phyloP scores from a whole-genome alignment of 2,888 invertebrate species.

The Camponotus fellah region DNA sequence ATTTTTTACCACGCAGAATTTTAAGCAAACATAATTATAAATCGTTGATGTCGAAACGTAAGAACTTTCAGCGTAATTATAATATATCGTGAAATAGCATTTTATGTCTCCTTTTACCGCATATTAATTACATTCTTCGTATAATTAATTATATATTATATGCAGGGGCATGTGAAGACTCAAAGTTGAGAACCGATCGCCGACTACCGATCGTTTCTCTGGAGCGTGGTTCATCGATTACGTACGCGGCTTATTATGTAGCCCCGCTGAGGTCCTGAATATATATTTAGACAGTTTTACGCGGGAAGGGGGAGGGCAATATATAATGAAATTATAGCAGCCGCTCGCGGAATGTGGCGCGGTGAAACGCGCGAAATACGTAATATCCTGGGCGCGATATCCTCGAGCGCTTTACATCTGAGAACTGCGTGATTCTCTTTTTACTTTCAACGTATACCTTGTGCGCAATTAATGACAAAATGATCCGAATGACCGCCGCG shows the following conservation, averaged over 20 bases:
- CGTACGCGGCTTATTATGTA: slow-evolving; percentile 68
- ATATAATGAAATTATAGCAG: slow-evolving; percentile 71
- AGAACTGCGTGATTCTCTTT: slow-evolving; percentile 3
- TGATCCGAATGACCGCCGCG: slow-evolving; percentile 58
- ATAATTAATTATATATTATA: slow-evolving; percentile 23
- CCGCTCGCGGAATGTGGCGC: slow-evolving; percentile 13
- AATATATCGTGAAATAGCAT: slow-evolving; percentile 5
- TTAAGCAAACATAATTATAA: neutral
- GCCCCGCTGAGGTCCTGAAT: slow-evolving; percentile 54
- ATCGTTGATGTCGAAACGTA: neutral
- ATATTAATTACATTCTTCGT: slow-evolving; percentile 7
- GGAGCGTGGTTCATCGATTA: slow-evolving; percentile 66
- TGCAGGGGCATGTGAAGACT: neutral
- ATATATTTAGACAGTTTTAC: slow-evolving; percentile 72
- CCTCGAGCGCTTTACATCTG: slow-evolving; percentile 11
- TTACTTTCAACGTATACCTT: neutral
- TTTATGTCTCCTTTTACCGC: slow-evolving; percentile 2
- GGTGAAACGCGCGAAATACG: slow-evolving; percentile 43
- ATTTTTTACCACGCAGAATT: neutral
- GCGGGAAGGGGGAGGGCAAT: slow-evolving; percentile 29
- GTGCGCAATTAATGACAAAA: slow-evolving; percentile 57
- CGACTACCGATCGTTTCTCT: slow-evolving; percentile 46
- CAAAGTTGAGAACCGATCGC: slow-evolving; percentile 55
- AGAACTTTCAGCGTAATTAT: neutral
- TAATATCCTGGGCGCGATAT: slow-evolving; percentile 57